Base-by-base conservation (phyloP, 2,797 vertebrate genomes). In the Avahi laniger region DNA sequence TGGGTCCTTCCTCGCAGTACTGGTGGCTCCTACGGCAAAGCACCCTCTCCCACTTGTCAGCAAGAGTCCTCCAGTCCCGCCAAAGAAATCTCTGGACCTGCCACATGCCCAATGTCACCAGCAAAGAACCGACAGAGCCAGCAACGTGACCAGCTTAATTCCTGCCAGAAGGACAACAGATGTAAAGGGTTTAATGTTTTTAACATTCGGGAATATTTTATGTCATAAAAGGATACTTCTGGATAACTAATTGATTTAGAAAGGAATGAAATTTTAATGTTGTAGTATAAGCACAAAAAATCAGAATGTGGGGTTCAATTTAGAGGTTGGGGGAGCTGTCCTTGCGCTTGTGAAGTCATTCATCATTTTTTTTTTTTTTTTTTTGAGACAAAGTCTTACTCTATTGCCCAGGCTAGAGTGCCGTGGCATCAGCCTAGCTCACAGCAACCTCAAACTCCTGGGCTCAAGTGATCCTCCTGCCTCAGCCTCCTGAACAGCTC, bases 141-240 rank as follows among this genome's bases (percentile, higher is more conserved):
- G 76, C 35, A 78, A 18, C 33, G 75, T 46, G 67, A 61, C 72
- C 61, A 65, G 17, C 20, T 88, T 88, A 69, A 48, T 91, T 82
- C 35, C 43, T 89, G 43, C 43, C 70, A 91, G 86, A 76, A 67
- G 61, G 50, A 50, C 67, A 95, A 43, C 73, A 91, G 46, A 82
- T 33, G 52, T 79, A 85, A 95, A 85, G 65, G 26, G 1, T 63
- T 95, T 91, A 69, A 82, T n/a, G 59, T 63, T 73, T 73, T 96
- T 92, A 80, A 80, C 20, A 78, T 89, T 43, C 54, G 87, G 80
- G 41, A 96, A 78, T 81, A 63, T 78, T 96, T 89, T 87, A 18
- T 50, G 86, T 72, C 48, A 24, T 79, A 81, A 89, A 50, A 89
- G 76, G 73, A 81, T 41, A 78, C 46, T 94, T 92, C 52, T 89